Base-by-base conservation (phyloP, 2,113 vertebrate species). In the Spilogale gracilis region DNA sequence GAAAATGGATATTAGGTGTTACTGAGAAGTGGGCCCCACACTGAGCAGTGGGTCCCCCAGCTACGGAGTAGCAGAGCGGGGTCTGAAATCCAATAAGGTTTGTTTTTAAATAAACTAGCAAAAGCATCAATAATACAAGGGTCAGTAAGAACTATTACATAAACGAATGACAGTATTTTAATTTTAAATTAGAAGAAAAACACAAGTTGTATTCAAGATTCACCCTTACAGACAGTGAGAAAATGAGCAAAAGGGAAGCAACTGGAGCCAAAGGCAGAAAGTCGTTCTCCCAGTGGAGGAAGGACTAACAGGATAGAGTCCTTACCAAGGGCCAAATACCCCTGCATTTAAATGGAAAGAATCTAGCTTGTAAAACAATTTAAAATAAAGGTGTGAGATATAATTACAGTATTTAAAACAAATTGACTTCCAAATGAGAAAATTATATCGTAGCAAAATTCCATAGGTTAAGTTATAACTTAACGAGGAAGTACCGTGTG, bases 401-500 rank as follows among this genome's bases (percentile, higher is more conserved):
- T 96, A 91, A 94, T 97, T 95, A 97, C 95, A 1, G 30, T 78
- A 88, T 91, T 96, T 89, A 58, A 96, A 95, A 52, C 82, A 89
- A 96, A 90, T 83, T 79, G 21, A 87, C 87, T 96, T 97, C 89
- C 87, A 95, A 96, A 92, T 92, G 92, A 97, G 95, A 95, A 96
- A 92, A 97, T 95, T 96, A 87, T 91, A 90, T 96, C 92, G 96
- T 94, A 90, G 81, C 45, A 81, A n/a, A 95, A 87, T 93, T 95
- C 45, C 9, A 3, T 89, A 18, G 94, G 38, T 89, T 87, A 91
- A 65, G 48, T 93, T 96, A 23, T 60, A 93, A 80, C 56, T 95
- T 92, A 97, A 90, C 90, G 56, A 96, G 56, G 82, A 95, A 43
- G 54, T 89, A 96, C 81, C 71, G 58, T 48, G 3, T 60, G 1